A percentile compares a stretch with the other conserved stretches of the same genome.
These are phyloP conservation scores for Rhinoptilus africanus DNA, from an alignment of 2,113 vertebrate species.

Conservation along the genomic window DNA sequence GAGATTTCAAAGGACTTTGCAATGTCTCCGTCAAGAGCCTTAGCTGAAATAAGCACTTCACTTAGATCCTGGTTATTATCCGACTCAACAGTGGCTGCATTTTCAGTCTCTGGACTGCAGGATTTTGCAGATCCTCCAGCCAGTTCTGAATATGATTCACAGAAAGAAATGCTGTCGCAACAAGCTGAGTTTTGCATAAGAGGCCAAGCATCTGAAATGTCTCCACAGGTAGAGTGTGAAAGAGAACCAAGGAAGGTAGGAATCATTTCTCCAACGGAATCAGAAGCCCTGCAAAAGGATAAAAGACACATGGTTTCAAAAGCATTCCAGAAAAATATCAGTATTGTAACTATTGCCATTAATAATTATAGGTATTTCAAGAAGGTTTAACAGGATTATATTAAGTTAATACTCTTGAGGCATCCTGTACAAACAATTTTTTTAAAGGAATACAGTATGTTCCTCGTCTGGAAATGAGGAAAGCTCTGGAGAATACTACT, in stretches of 20 bases:
- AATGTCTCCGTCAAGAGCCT: slow-evolving; percentile 14
- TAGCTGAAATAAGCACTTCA: background rate
- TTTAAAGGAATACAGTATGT: background rate
- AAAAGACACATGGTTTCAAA: background rate
- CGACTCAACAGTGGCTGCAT: slow-evolving; percentile 9
- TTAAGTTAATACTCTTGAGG: background rate
- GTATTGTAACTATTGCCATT: background rate
- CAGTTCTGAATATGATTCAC: slow-evolving; percentile 69
- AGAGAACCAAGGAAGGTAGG: slow-evolving; percentile 73
- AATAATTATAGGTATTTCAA: background rate
- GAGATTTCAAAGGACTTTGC: slow-evolving; percentile 31
- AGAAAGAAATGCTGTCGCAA: slow-evolving; percentile 64
- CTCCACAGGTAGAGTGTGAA: slow-evolving; percentile 65
- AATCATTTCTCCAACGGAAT: slow-evolving; percentile 70
- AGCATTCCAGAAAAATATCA: background rate
- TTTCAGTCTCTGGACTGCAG: slow-evolving; percentile 49
- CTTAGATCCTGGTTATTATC: slow-evolving; percentile 36
- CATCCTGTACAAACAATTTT: background rate
- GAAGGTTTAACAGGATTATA: background rate
- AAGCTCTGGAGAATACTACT: background rate
- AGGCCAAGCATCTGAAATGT: slow-evolving; percentile 77
- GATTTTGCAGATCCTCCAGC: slow-evolving; percentile 51
- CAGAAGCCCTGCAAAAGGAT: slow-evolving; percentile 58
- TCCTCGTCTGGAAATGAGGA: background rate
- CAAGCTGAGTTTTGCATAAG: slow-evolving; percentile 72